phyloP scores from a whole-genome alignment of 2,888 invertebrate species.

The Perizoma flavofasciatum region DNA sequence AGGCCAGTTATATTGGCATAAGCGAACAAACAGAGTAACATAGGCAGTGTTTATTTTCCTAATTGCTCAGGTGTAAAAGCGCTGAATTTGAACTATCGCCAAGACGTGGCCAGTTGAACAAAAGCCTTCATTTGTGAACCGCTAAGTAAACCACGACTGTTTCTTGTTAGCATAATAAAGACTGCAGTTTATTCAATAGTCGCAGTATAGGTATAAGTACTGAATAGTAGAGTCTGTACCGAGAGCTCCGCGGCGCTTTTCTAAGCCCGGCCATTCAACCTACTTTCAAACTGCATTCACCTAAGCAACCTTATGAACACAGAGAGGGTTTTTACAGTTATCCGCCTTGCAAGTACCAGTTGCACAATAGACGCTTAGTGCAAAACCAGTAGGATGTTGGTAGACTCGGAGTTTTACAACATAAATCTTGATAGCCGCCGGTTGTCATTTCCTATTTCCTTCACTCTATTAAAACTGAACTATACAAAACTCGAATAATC shows the following conservation, averaged over 20 bases:
- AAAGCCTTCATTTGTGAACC: constrained; percentile 46
- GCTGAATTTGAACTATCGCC: constrained; percentile 53
- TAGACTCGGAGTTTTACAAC: constrained; percentile 17
- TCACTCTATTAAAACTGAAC: constrained; percentile 43
- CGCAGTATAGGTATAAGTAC: constrained; percentile 2
- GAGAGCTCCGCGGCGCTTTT: constrained; percentile 43
- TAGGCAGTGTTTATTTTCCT: constrained; percentile 61
- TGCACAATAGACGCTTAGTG: constrained; percentile 25
- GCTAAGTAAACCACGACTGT: constrained; percentile 42
- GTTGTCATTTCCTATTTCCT: constrained; percentile 38
- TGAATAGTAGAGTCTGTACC: constrained; percentile 42
- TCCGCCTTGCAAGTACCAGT: constrained; percentile 32
- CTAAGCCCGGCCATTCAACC: constrained; percentile 52
- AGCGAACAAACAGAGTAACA: constrained; percentile 62
- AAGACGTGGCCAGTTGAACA: constrained; percentile 34
- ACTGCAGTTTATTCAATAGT: constrained; percentile 8
- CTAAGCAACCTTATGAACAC: constrained; percentile 44
- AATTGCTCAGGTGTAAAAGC: constrained; percentile 57
- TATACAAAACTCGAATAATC: constrained; percentile 42
- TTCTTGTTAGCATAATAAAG: constrained; percentile 25
- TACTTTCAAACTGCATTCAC: constrained; percentile 55
- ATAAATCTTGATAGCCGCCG: constrained; percentile 19
- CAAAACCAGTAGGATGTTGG: constrained; percentile 17
- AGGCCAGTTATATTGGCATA: constrained; percentile 67
- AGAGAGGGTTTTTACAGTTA: constrained; percentile 41